Evolutionary conservation across 2,113 vertebrate species (phyloP), one percentile per base, ranked within the genome.

Genomic region (Colinus virginianus): DNA sequence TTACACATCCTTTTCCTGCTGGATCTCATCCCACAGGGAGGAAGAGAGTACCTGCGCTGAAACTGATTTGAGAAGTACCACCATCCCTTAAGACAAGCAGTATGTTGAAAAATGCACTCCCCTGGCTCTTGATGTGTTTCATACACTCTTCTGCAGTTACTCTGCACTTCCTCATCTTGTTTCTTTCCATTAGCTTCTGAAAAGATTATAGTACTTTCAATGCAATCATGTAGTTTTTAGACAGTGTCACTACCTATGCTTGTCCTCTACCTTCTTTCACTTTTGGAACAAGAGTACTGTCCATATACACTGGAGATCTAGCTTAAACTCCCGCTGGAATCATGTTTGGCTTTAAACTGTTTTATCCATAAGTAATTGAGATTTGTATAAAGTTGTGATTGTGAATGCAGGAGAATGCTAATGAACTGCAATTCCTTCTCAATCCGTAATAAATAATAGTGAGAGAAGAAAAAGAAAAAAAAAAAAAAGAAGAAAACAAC

Each of bases 291-390:
- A 62, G 11, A 63, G 34, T 64, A 21, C 67, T 69, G 56, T 90
- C 86, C 78, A 48, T 91, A 64, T 76, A 74, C 40, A 56, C 42
- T 85, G 82, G 59, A 93, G 69, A 66, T 40, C 78, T 67, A 92
- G 74, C 97, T 93, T 94, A 96, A 96, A 91, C 34, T 89, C 63
- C 96, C 87, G 25, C 93, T 87, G 88, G 90, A 84, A 72, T 63
- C 13, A 20, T 75, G 49, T 75, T 88, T 93, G 77, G 36, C 87
- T 70, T 36, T 94, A 90, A 96, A 94, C 78, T 89, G 43, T 85
- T 77, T 74, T 90, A 94, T 62, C 63, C 84, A 87, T 72, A 87
- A 93, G 58, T 86, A 94, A 97, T 90, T 96, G 90, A 94, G 96
- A 74, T 42, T 51, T 67, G 15, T 30, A 95, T 61, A 70, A 89